Percentiles rank a stretch among this genome's conserved stretches.
These are phyloP conservation scores for Limenitis arthemis DNA, from an alignment of 2,888 invertebrate species.

Conservation along the genomic window DNA sequence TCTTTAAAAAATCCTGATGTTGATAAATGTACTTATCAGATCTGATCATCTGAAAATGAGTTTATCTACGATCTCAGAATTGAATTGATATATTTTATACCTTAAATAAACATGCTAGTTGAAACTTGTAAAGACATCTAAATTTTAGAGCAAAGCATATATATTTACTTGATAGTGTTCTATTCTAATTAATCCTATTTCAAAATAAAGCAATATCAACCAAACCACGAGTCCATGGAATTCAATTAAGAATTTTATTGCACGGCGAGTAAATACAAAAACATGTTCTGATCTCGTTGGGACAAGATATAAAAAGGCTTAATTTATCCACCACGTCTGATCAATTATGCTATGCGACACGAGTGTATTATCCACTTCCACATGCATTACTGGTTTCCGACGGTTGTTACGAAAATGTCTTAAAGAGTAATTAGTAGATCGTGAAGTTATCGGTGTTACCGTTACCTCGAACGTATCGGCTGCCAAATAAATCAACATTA, in stretches of 20 bases:
- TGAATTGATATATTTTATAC: no score
- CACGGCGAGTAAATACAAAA: constrained; percentile 33
- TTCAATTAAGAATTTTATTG: constrained; percentile 40
- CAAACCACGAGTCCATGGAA: constrained; percentile 25
- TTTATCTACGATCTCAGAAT: no score
- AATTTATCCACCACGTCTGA: constrained; percentile 35
- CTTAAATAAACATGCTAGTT: no score
- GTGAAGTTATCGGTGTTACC: constrained; percentile 31
- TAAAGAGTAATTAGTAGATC: constrained; percentile 31
- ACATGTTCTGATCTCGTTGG: constrained; percentile 33
- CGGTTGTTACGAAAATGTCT: constrained; percentile 28
- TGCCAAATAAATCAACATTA: constrained; percentile 29
- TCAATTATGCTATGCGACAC: constrained; percentile 34
- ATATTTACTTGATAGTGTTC: background rate
- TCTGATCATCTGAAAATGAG: no score
- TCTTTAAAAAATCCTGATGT: no score
- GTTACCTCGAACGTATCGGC: constrained; percentile 27
- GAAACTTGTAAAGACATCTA: background rate
- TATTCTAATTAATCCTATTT: constrained; percentile 21
- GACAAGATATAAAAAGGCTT: constrained; percentile 33
- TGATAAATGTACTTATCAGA: no score
- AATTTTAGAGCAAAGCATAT: background rate
- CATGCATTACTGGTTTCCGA: constrained; percentile 33
- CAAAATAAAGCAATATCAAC: constrained; percentile 18
- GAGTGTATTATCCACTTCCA: constrained; percentile 31